Base-by-base conservation (phyloP, 2,113 vertebrate species). In the Petrocephalus microphthalmus region DNA sequence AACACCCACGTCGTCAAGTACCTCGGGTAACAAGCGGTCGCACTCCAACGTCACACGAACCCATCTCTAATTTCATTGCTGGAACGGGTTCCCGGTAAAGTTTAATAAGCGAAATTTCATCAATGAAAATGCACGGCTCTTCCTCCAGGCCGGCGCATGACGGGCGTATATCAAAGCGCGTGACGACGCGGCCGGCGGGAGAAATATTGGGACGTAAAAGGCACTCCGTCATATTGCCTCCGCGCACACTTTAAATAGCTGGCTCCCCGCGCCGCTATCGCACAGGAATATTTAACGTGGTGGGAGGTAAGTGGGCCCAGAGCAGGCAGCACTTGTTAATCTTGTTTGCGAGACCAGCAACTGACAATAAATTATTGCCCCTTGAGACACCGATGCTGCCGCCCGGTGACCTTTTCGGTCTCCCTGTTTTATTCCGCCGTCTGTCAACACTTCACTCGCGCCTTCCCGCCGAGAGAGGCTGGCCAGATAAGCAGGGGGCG, bases 281-380 rank as follows among this genome's bases (percentile, higher is more conserved):
- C 85, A 82, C 37, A 54, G 54, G 81, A 60, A 78, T 81, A 57
- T 89, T 88, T 89, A 74, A 87, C 88, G 60, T 51, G 60, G 86
- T 74, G 89, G 87, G 89, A 88, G 89, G 87, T 86, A 81, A 47
- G 87, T 60, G 78, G 52, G 78, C 37, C 88, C 10, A 20, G 60
- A 17, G 78, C 33, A 87, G 86, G 6, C 88, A 85, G 78, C 57
- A 64, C 85, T 56, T 56, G 54, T 90, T 87, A 81, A 89, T 84
- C 78, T 87, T 88, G 57, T 88, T 90, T 67, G 85, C 64, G 57
- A 87, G 88, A 83, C 45, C 53, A 15, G 67, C 52, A 29, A 88
- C 45, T 57, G 54, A 81, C 71, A 60, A 86, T 90, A 85, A 90
- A 90, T 85, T 88, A 90, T 37, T 60, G 82, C 87, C 89, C 86